phyloP scores from a whole-genome alignment of 2,888 invertebrate species.

The Drosophila subquinaria region DNA sequence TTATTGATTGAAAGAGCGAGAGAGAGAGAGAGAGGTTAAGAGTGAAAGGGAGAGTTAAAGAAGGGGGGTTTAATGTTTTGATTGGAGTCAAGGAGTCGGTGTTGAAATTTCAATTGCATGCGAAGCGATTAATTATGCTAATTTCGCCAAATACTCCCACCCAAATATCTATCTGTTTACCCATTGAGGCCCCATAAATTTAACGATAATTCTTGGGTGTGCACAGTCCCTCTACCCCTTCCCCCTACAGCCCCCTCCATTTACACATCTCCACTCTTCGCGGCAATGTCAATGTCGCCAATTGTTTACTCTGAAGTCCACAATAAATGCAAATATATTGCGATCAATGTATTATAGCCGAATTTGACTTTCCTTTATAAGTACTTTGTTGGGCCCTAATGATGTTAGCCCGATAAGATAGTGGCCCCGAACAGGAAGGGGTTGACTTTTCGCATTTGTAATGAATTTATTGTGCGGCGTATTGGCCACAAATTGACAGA shows the following conservation, averaged over 20 bases:
- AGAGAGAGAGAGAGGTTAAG: background rate
- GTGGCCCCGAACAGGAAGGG: background rate
- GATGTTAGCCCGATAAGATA: conserved; percentile 69
- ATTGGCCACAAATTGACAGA: conserved; percentile 9
- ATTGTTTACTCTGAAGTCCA: conserved; percentile 10
- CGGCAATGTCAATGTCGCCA: background rate
- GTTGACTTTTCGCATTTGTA: conserved; percentile 38
- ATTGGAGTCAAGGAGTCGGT: conserved; percentile 18
- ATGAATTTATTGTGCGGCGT: conserved; percentile 61
- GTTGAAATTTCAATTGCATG: conserved; percentile 27
- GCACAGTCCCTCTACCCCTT: conserved; percentile 9
- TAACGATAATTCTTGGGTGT: conserved; percentile 33
- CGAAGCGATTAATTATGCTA: conserved; percentile 53
- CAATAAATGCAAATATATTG: conserved; percentile 51
- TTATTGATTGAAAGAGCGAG: background rate
- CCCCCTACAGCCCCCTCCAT: background rate
- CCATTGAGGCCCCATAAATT: conserved; percentile 45
- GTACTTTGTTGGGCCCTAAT: conserved; percentile 33
- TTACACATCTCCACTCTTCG: background rate
- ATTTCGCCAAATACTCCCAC: conserved; percentile 36
- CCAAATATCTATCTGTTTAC: conserved; percentile 49
- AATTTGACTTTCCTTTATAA: conserved; percentile 38
- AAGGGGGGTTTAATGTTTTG: conserved; percentile 14
- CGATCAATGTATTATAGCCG: conserved; percentile 61
- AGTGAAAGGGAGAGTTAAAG: no score